Base-by-base conservation (phyloP, 2,113 vertebrate species). In the Chaenocephalus aceratus region DNA sequence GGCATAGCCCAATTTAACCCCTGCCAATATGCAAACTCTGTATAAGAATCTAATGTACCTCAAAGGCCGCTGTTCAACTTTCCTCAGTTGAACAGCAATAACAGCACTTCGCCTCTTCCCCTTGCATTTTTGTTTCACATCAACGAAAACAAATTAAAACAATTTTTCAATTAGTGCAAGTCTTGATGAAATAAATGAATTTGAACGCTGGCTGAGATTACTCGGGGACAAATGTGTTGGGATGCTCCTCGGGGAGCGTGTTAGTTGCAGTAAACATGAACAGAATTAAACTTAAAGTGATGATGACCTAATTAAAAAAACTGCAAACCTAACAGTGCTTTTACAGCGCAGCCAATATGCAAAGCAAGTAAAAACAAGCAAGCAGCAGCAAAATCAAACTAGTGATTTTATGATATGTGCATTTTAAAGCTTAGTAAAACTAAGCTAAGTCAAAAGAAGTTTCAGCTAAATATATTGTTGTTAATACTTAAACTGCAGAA, bases 281-380 rank as follows among this genome's bases (percentile, higher is more conserved):
- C 77, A 88, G 72, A 86, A 86, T 86, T 84, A 80, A 86, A 80
- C 68, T 79, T 65, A 87, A 79, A 87, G 62, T 75, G 80, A 77
- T 86, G 78, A 91, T 84, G 81, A 82, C 77, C 80, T 61, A 77
- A 89, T 87, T 89, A 67, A 88, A 78, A 82, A 81, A 75, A 30
- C 54, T 77, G 77, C 72, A 88, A 80, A 76, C 66, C 44, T 54
- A 72, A 87, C 51, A 51, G 70, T 49, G 71, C 65, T 84, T 80
- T 64, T 80, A 84, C 80, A 84, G 78, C 21, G 1, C 72, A 84
- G 63, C 61, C 70, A 84, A 80, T 26, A 80, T 80, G 77, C 69
- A 87, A 76, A 86, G 75, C 60, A 80, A 62, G 68, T 54, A 78
- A 72, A 78, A 72, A 66, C 49, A 49, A 54, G 45, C 63, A 75